A percentile compares a stretch with the other conserved stretches of the same genome.
Evolutionary conservation across 2,888 invertebrate species (phyloP).

Genomic region (Cephus nigrinus): DNA sequence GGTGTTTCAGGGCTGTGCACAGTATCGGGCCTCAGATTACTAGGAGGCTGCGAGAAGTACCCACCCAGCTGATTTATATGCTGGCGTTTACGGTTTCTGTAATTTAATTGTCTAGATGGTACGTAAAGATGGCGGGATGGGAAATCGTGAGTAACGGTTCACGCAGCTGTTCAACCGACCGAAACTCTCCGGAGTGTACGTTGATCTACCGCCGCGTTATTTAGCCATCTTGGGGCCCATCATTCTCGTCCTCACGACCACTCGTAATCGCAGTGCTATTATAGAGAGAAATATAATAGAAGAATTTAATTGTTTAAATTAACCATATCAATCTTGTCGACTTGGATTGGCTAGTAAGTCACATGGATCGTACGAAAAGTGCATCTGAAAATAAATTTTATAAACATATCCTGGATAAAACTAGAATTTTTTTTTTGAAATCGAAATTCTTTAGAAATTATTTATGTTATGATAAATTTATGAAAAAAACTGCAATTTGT

Average conservation of each 20-base stretch:
- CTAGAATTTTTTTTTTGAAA: no score
- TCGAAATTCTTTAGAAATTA: no score
- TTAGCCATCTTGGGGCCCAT: background rate
- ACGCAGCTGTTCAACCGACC: constrained; percentile 21
- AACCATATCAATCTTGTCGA: background rate
- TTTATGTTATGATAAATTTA: no score
- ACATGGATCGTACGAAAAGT: background rate
- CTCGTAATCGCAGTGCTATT: constrained; percentile 16
- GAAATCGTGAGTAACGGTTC: constrained; percentile 18
- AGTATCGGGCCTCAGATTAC: background rate
- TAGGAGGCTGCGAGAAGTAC: constrained; percentile 1
- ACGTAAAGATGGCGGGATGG: constrained; percentile 38
- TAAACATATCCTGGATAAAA: no score
- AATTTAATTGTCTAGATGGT: constrained; percentile 55
- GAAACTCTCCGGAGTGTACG: background rate
- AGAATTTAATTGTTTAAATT: background rate
- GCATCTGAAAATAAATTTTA: background rate
- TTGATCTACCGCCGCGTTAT: background rate
- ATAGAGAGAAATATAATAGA: background rate
- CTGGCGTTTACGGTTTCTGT: constrained; percentile 48
- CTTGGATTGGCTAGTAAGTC: background rate
- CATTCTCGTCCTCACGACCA: background rate
- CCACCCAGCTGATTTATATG: constrained; percentile 41
- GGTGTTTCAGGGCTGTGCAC: background rate
- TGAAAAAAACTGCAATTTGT: background rate